Percentiles rank a stretch among this genome's conserved stretches.
phyloP scores from a whole-genome alignment of 1,140 invertebrate genomes.

The Coenobita brevimanus region DNA sequence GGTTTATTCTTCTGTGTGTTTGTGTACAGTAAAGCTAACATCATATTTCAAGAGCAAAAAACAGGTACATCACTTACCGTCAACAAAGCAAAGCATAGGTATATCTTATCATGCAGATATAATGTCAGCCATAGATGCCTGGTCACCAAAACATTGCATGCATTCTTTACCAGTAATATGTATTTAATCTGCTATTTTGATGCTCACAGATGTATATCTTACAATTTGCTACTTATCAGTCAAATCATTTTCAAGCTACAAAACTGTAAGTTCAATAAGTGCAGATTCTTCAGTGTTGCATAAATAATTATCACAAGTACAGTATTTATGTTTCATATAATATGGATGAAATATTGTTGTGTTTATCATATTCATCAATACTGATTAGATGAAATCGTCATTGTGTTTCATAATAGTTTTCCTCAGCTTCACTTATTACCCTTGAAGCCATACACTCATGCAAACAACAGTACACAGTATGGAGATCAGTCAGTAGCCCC shows the following conservation, averaged over 20 bases:
- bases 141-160: background rate
- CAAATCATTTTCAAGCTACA: no score
- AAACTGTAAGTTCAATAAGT: background rate
- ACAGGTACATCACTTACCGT: no score
- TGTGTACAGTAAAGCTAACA: no score
- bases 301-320: background rate
- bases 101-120: background rate
- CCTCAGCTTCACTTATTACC: conserved; percentile 19
- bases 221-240: no score
- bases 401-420: background rate
- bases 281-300: conserved; percentile 2
- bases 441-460: conserved; percentile 34
- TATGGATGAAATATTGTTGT: background rate
- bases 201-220: no score
- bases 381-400: background rate
- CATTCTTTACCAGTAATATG: background rate
- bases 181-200: background rate
- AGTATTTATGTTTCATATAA: background rate
- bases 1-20: no score
- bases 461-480: conserved; percentile 36
- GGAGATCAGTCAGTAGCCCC: conserved; percentile 53
- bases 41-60: no score
- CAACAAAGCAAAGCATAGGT: background rate
- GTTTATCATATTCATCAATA: background rate
- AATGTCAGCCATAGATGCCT: conserved; percentile 6